phyloP scores from a whole-genome alignment of 2,797 vertebrate genomes.

The Aplochiton taeniatus region DNA sequence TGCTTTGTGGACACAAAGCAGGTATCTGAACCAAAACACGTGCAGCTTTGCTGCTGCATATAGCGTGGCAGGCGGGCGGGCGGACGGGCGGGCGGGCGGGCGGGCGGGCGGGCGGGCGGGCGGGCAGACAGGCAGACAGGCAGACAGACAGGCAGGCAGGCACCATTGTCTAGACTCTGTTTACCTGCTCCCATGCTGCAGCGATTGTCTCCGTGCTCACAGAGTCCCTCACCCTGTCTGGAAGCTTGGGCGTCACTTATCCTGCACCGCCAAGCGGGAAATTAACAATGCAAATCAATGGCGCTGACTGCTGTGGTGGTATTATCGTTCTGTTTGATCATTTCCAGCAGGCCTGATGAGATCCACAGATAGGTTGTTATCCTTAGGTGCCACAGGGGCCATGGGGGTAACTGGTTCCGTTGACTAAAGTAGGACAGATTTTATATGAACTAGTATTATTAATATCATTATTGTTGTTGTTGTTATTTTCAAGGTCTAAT shows the following conservation, averaged over 20 bases:
- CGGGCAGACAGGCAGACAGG: neutral
- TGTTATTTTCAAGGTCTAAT: no score
- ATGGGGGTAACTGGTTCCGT: neutral
- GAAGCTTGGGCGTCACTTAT: slow-evolving; percentile 38
- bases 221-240: slow-evolving; percentile 12
- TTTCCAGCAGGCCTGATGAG: slow-evolving; percentile 54
- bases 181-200: slow-evolving; percentile 4
- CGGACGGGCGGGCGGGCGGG: neutral
- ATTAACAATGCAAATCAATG: slow-evolving; percentile 70
- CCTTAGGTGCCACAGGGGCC: slow-evolving; percentile 33
- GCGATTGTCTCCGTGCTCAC: slow-evolving; percentile 39
- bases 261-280: slow-evolving; percentile 54
- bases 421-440: no score
- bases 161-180: no score
- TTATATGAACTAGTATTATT: no score
- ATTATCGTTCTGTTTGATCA: slow-evolving; percentile 47
- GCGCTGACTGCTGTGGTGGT: slow-evolving; percentile 50
- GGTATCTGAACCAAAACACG: no score
- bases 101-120: neutral
- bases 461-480: no score
- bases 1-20: no score
- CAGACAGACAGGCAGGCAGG: neutral
- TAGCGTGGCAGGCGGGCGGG: neutral
- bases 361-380: slow-evolving; percentile 57
- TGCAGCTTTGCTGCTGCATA: neutral